Conservation (phyloP, 2,797 vertebrate species). For the Natrix natrix region DNA sequence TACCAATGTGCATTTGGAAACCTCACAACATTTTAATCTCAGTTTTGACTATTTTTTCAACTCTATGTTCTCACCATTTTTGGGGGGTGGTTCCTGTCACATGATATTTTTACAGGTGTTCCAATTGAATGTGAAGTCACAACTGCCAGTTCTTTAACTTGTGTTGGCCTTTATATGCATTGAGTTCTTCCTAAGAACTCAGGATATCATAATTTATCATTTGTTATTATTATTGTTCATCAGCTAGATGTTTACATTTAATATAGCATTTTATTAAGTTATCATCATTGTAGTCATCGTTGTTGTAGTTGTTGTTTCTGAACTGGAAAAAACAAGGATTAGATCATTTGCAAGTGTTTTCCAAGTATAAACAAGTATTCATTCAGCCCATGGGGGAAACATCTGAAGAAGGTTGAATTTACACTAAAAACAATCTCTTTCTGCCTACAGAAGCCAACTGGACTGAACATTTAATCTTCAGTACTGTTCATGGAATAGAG, state of each 20-base stretch:
- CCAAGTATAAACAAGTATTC: background rate
- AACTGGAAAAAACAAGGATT: background rate
- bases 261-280: background rate
- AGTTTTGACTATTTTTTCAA: background rate
- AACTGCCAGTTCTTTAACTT: background rate
- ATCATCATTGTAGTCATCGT: background rate
- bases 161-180: background rate
- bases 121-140: background rate
- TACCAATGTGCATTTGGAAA: background rate
- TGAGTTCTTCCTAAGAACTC: background rate
- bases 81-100: background rate
- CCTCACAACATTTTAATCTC: background rate
- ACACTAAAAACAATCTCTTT: background rate
- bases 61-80: background rate
- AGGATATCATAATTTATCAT: background rate
- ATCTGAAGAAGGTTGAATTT: background rate
- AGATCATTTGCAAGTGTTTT: constrained; percentile 15
- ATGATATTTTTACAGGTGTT: background rate
- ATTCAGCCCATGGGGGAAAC: background rate
- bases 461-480: background rate
- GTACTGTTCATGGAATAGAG: background rate
- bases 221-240: background rate
- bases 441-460: background rate
- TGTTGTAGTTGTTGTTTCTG: background rate
- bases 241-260: background rate